A percentile compares a stretch with the other conserved stretches of the same genome.
Conservation (phyloP, 1,140 invertebrate species). For the Psilanteris sp. region DNA sequence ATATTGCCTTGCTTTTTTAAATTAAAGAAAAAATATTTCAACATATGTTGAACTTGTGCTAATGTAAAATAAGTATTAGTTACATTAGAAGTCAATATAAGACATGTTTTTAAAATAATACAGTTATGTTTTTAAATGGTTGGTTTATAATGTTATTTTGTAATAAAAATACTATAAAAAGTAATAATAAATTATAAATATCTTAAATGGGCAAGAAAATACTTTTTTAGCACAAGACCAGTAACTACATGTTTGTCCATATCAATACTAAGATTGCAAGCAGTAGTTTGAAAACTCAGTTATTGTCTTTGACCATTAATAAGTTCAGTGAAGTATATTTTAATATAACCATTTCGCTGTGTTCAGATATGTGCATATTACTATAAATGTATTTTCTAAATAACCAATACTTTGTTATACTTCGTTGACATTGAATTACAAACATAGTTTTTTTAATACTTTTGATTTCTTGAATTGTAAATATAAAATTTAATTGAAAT, state of each 20-base stretch:
- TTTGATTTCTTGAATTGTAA: no score
- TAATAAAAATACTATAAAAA: no score
- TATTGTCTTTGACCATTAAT: slow-evolving; percentile 52
- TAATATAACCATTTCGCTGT: slow-evolving; percentile 37
- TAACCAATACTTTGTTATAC: slow-evolving; percentile 16
- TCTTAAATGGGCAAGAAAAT: no score
- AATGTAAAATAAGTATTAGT: no score
- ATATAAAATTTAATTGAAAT: not conserved
- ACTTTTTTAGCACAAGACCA: slow-evolving; percentile 3
- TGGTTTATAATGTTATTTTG: no score
- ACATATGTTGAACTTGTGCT: not conserved
- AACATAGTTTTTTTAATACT: slow-evolving; percentile 1
- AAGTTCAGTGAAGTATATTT: slow-evolving; percentile 35
- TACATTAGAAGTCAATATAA: no score
- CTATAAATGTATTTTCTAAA: slow-evolving; percentile 16
- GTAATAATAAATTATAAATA: no score
- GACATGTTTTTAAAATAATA: no score
- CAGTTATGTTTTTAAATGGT: no score
- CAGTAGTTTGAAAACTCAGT: slow-evolving; percentile 37
- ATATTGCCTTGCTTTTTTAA: slow-evolving; percentile 15
- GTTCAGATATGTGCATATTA: slow-evolving; percentile 45
- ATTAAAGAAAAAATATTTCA: no score
- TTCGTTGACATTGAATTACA: not conserved
- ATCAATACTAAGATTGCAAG: slow-evolving; percentile 8
- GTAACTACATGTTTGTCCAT: slow-evolving; percentile 4